Percentiles rank a stretch among this genome's conserved stretches.
phyloP scores from a whole-genome alignment of 2,113 vertebrate species.

The Setophaga coronata region DNA sequence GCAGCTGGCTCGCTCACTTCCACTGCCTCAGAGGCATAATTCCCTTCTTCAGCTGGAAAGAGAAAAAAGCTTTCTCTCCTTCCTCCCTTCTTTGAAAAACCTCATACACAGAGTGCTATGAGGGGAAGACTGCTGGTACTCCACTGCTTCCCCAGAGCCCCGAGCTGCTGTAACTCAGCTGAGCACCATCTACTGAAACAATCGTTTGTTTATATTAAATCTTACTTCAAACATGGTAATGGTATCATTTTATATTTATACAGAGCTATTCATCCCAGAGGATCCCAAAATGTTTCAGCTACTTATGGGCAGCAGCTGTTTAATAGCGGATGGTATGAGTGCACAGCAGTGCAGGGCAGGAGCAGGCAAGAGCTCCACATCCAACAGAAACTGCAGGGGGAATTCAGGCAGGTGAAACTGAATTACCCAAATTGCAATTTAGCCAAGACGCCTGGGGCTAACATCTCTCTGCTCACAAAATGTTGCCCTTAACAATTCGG shows the following conservation, averaged over 20 bases:
- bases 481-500: constrained; percentile 36
- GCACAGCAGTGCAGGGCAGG: constrained; percentile 55
- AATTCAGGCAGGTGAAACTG: constrained; percentile 66
- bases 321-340: constrained; percentile 32
- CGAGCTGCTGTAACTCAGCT: constrained; percentile 43
- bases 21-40: background rate
- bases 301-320: constrained; percentile 70
- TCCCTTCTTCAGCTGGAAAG: background rate
- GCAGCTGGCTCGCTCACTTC: background rate
- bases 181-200: constrained; percentile 57
- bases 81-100: background rate
- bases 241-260: constrained; percentile 65
- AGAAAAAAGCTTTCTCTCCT: background rate
- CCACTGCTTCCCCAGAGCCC: constrained; percentile 20
- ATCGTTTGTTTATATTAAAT: constrained; percentile 65
- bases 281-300: constrained; percentile 61
- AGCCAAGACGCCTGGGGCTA: constrained; percentile 54
- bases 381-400: constrained; percentile 33
- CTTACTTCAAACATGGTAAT: constrained; percentile 67
- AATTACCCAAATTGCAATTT: constrained; percentile 65
- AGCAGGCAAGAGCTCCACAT: background rate
- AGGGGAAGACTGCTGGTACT: background rate
- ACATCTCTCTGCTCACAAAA: constrained; percentile 10
- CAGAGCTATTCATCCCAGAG: constrained; percentile 61
- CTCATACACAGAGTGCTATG: background rate